phyloP scores from a whole-genome alignment of 2,113 vertebrate species.

The Coturnix japonica region DNA sequence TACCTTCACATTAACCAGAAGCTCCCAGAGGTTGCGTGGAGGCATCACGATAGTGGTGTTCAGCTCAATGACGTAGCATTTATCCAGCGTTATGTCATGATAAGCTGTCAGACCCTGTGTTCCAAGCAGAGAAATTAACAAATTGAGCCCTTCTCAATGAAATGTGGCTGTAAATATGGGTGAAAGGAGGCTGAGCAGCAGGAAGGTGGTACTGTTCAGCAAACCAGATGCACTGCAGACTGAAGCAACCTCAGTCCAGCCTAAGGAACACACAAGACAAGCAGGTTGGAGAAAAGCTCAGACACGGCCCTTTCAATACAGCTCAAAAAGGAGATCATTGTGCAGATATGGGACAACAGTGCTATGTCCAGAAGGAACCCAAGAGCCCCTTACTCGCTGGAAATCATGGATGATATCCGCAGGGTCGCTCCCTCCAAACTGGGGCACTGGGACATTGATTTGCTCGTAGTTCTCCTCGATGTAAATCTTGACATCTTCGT shows the following conservation, averaged over 20 bases:
- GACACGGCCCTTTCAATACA: neutral
- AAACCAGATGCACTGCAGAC: neutral
- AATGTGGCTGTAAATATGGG: neutral
- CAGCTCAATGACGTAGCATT: slow-evolving; percentile 93
- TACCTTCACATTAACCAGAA: slow-evolving; percentile 93
- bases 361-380: neutral
- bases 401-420: slow-evolving; percentile 97
- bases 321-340: neutral
- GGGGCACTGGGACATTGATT: slow-evolving; percentile 89
- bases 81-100: slow-evolving; percentile 92
- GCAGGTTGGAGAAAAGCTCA: neutral
- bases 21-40: slow-evolving; percentile 93
- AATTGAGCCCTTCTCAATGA: neutral
- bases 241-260: neutral
- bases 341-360: neutral
- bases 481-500: slow-evolving; percentile 92
- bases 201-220: neutral
- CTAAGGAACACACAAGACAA: neutral
- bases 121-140: neutral
- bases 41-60: slow-evolving; percentile 95
- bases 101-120: slow-evolving; percentile 92
- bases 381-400: slow-evolving; percentile 82
- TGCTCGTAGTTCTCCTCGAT: slow-evolving; percentile 91
- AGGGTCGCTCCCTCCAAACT: slow-evolving; percentile 90
- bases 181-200: neutral